Evolutionary conservation across 2,113 vertebrate species (phyloP).

Genomic region (Colistium nudipinnis): DNA sequence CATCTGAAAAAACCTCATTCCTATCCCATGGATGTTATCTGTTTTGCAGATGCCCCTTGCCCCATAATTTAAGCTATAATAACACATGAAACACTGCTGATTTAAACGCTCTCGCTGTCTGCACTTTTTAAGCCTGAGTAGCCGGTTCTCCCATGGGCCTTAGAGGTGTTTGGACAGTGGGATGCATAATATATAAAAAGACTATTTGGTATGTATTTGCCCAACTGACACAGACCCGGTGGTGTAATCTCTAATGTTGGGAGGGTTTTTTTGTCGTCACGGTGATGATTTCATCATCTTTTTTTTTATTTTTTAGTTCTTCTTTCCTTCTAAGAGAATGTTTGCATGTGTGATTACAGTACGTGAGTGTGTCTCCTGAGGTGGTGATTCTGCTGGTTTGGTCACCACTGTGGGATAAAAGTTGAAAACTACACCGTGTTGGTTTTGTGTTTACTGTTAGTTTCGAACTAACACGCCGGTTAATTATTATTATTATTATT

Average conservation of each 20-base stretch:
- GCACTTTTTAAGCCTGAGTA: constrained; percentile 19
- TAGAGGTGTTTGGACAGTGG: constrained; percentile 24
- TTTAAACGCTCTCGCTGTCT: constrained; percentile 42
- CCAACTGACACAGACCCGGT: constrained; percentile 46
- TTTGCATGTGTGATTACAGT: constrained; percentile 65
- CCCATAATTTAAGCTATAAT: constrained; percentile 64
- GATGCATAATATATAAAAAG: constrained; percentile 51
- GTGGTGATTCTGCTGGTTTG: constrained; percentile 68
- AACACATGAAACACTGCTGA: constrained; percentile 60
- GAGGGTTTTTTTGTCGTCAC: constrained; percentile 44
- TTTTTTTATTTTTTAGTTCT: constrained; percentile 15
- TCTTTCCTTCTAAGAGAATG: constrained; percentile 52
- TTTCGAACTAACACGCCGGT: constrained; percentile 78
- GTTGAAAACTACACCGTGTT: constrained; percentile 57
- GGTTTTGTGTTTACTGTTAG: constrained; percentile 73
- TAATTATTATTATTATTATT: constrained; percentile 73
- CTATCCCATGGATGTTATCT: constrained; percentile 39
- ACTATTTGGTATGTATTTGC: constrained; percentile 18
- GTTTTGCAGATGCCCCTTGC: constrained; percentile 36
- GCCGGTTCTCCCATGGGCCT: constrained; percentile 61
- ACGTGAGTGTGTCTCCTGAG: constrained; percentile 60
- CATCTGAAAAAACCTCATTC: constrained; percentile 53
- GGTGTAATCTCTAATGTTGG: constrained; percentile 39
- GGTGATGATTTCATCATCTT: constrained; percentile 56
- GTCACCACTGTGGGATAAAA: constrained; percentile 37